Evolutionary conservation across 2,113 vertebrate species (phyloP), one percentile per base, ranked within the genome.

Genomic region (Orcinus orca): DNA sequence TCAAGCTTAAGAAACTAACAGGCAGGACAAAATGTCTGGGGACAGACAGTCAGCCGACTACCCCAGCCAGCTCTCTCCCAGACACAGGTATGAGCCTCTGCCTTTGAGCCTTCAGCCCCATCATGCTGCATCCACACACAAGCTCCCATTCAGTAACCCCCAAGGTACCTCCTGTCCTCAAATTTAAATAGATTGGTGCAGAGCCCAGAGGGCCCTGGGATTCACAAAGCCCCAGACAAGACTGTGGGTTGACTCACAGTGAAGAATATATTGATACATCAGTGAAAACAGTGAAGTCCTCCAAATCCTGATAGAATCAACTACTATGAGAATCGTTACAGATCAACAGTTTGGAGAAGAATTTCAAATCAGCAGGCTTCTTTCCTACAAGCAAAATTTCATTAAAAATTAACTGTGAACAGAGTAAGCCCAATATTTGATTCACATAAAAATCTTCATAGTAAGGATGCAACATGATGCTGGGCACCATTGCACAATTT

Each of bases 101-200:
- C 4, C 89, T 2, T 0, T 1, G 41, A 25, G 36, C n/a, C 25
- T 63, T 29, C 2, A 5, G 41, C 18, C 11, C 4, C 9, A 3
- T 9, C 1, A 17, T 33, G 25, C n/a, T 25, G 1, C 38, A 23
- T 4, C 6, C 6, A 5, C 85, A 33, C 53, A 12, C 2, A 18
- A 58, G 23, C 13, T 80, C 31, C 53, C 79, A 21, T 68, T 67
- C 58, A 62, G n/a, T 6, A 58, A 68, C 29, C 82, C 12, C 25
- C 33, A 20, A 23, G n/a, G 20, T 44, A 9, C 21, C 67, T 55
- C 47, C 7, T 7, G 2, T 58, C 29, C 65, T 71, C 13, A 8
- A 25, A 47, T 36, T 84, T 36, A 50, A 53, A 81, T 0, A 15
- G n/a, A 58, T 9, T 6, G 25, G 29, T 41, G 17, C 36, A 26